Base-by-base conservation (phyloP, 2,888 invertebrate species). In the Glyphotaelius pellucidus region DNA sequence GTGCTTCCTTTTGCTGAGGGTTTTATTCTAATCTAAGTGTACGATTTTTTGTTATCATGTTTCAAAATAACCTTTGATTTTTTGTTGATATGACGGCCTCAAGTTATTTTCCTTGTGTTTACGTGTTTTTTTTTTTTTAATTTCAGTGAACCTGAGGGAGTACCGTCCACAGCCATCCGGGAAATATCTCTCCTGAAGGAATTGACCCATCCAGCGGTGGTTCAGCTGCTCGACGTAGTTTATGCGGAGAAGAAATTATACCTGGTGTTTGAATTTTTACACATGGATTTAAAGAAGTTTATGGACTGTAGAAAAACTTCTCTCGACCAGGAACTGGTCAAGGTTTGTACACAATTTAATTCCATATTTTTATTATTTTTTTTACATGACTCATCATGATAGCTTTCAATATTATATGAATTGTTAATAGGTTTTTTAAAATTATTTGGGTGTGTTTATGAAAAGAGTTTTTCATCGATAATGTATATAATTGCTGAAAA, bases 121-220 rank as follows among this genome's bases (percentile, higher is more conserved):
- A 14, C 12, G n/a, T 81, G 31, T 11, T 25, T 80, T 80, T 30
- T n/a, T 19, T 38, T 38, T n/a, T 38, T 38, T 7, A 38, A 38
- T 86, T 86, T n/a, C 95, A 99, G 98, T 94, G 99, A 99, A 95
- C 98, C 98, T 0, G 99, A 99, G 95, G 99, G 99, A 32, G 98
- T 99, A 32, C 99, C 99, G 31, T 99, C 99, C 42, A 99, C 99
- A 38, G 99, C 99, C 7, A 98, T 99, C 93, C 96, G 99, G 92
- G 99, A 99, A 96, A 99, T 99, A 94, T 98, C 99, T 0, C 96
- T 99, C 91, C 96, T 99, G 91, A 98, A 98, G 94, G 98, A 98
- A 94, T 96, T 99, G 83, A 97, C 97, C 88, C 99, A 99, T 96
- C 98, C 98, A 0, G 98, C 98, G 94, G 98, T 99, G 93, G 99